Percentiles rank a stretch among this genome's conserved stretches.
phyloP scores from a whole-genome alignment of 2,888 invertebrate species.

The Netelia inedita region DNA sequence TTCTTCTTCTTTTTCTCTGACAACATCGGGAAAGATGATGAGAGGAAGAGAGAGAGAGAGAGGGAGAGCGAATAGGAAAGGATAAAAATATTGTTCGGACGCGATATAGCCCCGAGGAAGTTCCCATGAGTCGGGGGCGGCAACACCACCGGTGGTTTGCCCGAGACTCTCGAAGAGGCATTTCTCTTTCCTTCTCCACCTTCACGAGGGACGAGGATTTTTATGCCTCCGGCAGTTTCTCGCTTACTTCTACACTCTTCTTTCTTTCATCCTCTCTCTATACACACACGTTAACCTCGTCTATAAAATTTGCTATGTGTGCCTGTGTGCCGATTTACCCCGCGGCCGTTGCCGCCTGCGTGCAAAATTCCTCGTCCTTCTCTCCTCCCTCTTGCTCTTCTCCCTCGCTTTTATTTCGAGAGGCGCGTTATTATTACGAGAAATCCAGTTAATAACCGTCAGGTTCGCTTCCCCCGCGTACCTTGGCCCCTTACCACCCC shows the following conservation, averaged over 20 bases:
- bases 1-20: neutral
- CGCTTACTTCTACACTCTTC: constrained; percentile 40
- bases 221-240: constrained; percentile 68
- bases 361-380: constrained; percentile 51
- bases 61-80: constrained; percentile 17
- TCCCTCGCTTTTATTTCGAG: constrained; percentile 7
- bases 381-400: constrained; percentile 36
- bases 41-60: neutral
- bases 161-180: constrained; percentile 51
- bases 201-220: constrained; percentile 50
- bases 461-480: constrained; percentile 53
- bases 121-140: constrained; percentile 83
- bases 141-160: constrained; percentile 71
- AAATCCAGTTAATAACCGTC: constrained; percentile 69
- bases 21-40: neutral
- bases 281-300: constrained; percentile 16
- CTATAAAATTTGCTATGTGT: constrained; percentile 42
- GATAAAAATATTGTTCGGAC: constrained; percentile 36
- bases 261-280: constrained; percentile 36
- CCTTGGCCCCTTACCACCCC: no score
- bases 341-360: constrained; percentile 58
- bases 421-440: constrained; percentile 68
- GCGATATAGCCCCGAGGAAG: constrained; percentile 76
- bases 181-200: constrained; percentile 25
- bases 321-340: constrained; percentile 53